Percentiles rank a stretch among this genome's conserved stretches.
These are phyloP conservation scores for Julus scandinavius DNA, from an alignment of 2,888 invertebrate genomes.

Conservation along the genomic window DNA sequence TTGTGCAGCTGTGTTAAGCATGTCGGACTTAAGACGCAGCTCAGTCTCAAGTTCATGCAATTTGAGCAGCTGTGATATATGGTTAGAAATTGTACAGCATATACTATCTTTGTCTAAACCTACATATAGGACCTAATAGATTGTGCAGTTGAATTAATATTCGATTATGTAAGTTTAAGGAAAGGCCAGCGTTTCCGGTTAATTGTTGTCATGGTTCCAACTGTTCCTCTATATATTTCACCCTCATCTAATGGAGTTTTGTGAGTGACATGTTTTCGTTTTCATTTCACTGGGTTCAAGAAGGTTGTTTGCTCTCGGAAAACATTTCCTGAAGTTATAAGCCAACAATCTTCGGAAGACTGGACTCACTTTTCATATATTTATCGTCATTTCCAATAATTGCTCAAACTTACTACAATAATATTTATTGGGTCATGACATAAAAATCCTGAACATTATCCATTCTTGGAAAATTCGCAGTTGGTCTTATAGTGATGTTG, in stretches of 20 bases:
- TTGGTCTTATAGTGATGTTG: background rate
- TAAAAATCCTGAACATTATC: background rate
- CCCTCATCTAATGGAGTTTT: conserved; percentile 24
- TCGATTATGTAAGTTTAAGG: background rate
- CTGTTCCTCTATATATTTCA: background rate
- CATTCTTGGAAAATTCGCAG: background rate
- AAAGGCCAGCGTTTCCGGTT: conserved; percentile 9
- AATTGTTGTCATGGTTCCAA: conserved; percentile 29
- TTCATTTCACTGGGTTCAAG: conserved; percentile 20
- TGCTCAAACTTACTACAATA: background rate
- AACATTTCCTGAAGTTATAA: conserved; percentile 29
- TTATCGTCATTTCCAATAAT: conserved; percentile 1
- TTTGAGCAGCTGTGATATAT: too few species aligned
- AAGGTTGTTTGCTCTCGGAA: background rate
- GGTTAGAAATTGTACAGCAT: background rate
- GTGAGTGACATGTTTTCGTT: conserved; percentile 35
- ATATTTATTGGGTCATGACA: background rate
- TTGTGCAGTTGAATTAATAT: background rate
- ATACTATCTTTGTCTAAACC: background rate
- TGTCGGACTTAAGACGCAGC: too few species aligned
- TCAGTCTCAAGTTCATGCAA: too few species aligned
- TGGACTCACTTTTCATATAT: background rate
- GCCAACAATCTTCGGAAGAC: background rate
- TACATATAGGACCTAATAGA: background rate
- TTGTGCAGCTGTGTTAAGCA: too few species aligned